Conservation (phyloP, 1,140 invertebrate genomes). For the Calosoma granatense region DNA sequence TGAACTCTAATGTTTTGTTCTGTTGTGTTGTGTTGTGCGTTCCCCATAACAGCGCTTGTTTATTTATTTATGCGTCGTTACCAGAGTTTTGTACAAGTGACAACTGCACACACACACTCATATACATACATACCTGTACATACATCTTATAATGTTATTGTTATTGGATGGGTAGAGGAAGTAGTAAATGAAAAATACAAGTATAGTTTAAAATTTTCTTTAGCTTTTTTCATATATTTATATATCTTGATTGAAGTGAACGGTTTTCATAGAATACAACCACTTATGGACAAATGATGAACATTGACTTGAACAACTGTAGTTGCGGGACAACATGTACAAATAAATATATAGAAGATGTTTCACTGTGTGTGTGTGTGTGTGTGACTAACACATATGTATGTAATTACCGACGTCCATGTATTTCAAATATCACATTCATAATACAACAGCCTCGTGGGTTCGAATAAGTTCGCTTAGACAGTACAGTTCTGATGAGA, state of each 20-base stretch:
- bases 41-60: no score
- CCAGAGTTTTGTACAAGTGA: no score
- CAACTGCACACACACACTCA: no score
- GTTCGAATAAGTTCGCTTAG: conserved; percentile 18
- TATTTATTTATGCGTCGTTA: no score
- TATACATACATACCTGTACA: no score
- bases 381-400: conserved; percentile 21
- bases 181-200: no score
- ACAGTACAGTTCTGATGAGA: conserved; percentile 1
- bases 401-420: no score
- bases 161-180: no score
- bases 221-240: conserved; percentile 23
- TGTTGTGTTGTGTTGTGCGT: not conserved
- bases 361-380: not conserved
- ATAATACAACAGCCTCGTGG: conserved; percentile 31
- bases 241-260: conserved; percentile 22
- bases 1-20: not conserved
- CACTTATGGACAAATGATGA: conserved; percentile 21
- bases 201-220: conserved; percentile 16
- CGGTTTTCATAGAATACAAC: conserved; percentile 22
- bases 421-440: conserved; percentile 34
- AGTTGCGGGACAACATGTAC: conserved; percentile 22
- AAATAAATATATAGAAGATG: conserved; percentile 24
- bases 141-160: no score
- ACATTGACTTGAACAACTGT: conserved; percentile 21